Evolutionary conservation across 2,113 vertebrate genomes (phyloP).

Genomic region (Monarcha castaneiventris): DNA sequence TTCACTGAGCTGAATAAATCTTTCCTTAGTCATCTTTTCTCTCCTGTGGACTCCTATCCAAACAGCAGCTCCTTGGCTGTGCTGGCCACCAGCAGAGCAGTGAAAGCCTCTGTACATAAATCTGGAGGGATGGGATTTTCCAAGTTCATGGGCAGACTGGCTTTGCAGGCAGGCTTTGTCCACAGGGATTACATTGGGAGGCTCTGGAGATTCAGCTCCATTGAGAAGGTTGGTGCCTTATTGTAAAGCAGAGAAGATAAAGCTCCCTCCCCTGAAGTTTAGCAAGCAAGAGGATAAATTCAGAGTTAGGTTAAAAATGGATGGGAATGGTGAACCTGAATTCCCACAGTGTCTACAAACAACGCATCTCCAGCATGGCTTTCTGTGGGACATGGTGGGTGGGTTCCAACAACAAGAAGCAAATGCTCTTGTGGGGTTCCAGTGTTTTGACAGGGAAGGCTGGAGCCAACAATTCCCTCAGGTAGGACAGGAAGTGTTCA

Average conservation of each 20-base stretch:
- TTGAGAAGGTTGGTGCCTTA: background rate
- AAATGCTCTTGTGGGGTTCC: background rate
- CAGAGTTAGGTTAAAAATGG: background rate
- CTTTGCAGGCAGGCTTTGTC: background rate
- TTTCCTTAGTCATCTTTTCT: background rate
- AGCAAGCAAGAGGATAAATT: background rate
- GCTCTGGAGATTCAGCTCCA: background rate
- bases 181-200: background rate
- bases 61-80: background rate
- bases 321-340: background rate
- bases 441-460: background rate
- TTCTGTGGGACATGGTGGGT: background rate
- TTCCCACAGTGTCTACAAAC: background rate
- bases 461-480: background rate
- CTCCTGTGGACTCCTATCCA: background rate
- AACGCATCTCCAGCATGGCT: background rate
- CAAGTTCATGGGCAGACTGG: background rate
- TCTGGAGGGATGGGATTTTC: background rate
- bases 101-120: background rate
- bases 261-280: background rate
- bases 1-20: background rate
- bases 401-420: background rate
- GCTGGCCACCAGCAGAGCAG: background rate
- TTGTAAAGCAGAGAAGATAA: background rate
- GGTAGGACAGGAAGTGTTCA: background rate